Percentiles rank a stretch among this genome's conserved stretches.
These are phyloP conservation scores for Drosophila nikananu DNA, from an alignment of 1,140 invertebrate species.

Conservation along the genomic window DNA sequence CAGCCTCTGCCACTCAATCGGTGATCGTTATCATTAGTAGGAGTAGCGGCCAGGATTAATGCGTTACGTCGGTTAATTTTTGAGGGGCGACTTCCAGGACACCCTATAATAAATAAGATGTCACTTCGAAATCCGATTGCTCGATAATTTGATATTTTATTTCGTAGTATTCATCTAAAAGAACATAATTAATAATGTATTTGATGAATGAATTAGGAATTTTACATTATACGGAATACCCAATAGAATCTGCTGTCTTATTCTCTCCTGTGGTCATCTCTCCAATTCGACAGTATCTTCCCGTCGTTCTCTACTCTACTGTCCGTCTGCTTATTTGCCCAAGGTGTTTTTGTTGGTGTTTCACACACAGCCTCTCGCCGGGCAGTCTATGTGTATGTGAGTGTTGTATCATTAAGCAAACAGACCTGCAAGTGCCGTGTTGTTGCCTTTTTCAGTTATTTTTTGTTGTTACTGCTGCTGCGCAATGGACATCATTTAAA, in stretches of 20 bases:
- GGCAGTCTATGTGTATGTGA: not conserved
- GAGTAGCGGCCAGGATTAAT: conserved; percentile 41
- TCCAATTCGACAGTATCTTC: conserved; percentile 12
- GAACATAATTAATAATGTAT: not conserved
- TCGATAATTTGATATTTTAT: not conserved
- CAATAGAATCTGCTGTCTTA: not conserved
- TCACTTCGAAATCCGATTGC: not conserved
- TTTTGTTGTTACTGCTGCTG: conserved; percentile 28
- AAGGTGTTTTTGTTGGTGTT: conserved; percentile 61
- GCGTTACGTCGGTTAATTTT: conserved; percentile 3
- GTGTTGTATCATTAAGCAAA: conserved; percentile 73
- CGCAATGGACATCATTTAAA: conserved; percentile 60
- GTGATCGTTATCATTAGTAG: conserved; percentile 50
- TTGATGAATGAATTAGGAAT: too few species aligned
- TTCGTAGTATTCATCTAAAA: not conserved
- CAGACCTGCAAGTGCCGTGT: conserved; percentile 52
- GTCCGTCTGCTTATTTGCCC: conserved; percentile 49
- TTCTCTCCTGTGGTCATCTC: not conserved
- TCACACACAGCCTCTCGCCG: conserved; percentile 34
- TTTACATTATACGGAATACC: too few species aligned
- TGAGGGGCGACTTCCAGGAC: not conserved
- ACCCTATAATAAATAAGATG: not conserved
- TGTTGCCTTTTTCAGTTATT: conserved; percentile 29
- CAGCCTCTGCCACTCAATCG: conserved; percentile 41
- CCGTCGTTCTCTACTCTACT: conserved; percentile 8